Conservation (phyloP, 2,113 vertebrate genomes). For the Genyomyrus donnyi region DNA sequence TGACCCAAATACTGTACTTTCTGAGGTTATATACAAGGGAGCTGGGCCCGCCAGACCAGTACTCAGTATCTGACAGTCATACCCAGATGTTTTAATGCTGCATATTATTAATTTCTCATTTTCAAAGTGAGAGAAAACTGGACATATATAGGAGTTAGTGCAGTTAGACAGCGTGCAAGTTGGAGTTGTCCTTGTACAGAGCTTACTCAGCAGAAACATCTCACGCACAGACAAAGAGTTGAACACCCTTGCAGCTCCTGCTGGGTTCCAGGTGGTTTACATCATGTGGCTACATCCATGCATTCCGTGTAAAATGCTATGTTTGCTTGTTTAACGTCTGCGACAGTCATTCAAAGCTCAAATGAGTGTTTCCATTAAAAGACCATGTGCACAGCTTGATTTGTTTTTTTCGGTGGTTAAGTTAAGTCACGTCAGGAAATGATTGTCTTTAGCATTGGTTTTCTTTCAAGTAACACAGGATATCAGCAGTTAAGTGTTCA, state of each 20-base stretch:
- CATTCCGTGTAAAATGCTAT: neutral
- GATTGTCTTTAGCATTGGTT: neutral
- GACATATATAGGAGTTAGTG: neutral
- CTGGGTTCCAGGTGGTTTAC: neutral
- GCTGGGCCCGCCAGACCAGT: neutral
- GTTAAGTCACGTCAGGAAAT: neutral
- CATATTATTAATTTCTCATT: neutral
- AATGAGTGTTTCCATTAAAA: neutral
- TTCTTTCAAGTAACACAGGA: neutral
- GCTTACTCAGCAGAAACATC: neutral
- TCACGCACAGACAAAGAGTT: neutral
- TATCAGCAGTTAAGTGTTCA: neutral
- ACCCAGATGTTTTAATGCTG: neutral
- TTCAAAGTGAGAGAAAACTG: neutral
- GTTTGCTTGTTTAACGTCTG: neutral
- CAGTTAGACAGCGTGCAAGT: neutral
- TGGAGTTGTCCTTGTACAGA: neutral
- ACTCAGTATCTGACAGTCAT: neutral
- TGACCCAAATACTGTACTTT: neutral
- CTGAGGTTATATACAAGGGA: neutral
- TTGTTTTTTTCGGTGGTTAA: neutral
- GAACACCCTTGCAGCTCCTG: neutral
- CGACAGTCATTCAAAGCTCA: slow-evolving; percentile 1
- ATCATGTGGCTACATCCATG: slow-evolving; percentile 1
- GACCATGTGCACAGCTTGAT: neutral